These are phyloP conservation scores for Ectemnius lituratus DNA, from an alignment of 2,888 invertebrate genomes.

Conservation along the genomic window DNA sequence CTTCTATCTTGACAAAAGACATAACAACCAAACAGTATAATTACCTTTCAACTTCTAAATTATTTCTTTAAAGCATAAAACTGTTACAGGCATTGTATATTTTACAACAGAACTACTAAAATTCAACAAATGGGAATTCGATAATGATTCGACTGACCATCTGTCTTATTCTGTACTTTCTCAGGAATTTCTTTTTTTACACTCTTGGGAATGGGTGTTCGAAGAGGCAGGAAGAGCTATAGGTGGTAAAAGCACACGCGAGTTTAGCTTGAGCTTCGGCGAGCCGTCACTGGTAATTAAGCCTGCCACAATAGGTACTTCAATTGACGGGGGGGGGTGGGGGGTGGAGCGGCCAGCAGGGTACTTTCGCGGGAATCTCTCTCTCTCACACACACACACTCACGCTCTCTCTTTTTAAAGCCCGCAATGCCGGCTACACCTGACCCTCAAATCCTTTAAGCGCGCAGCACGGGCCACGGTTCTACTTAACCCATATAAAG, in stretches of 20 bases:
- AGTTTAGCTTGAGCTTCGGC: constrained; percentile 34
- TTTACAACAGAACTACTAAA: no score
- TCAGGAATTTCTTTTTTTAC: no score
- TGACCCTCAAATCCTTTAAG: constrained; percentile 65
- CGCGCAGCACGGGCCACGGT: constrained; percentile 57
- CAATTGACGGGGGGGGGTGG: constrained; percentile 29
- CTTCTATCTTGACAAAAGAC: no score
- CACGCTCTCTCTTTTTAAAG: constrained; percentile 43
- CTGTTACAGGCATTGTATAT: no score
- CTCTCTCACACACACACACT: neutral
- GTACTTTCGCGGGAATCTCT: constrained; percentile 25
- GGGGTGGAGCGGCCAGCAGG: constrained; percentile 1
- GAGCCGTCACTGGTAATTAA: constrained; percentile 50
- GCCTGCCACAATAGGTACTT: constrained; percentile 42
- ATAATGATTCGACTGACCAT: no score
- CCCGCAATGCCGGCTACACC: constrained; percentile 54
- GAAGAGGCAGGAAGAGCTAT: constrained; percentile 1
- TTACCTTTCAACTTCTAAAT: no score
- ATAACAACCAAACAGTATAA: no score
- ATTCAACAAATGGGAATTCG: no score
- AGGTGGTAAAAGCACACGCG: constrained; percentile 10
- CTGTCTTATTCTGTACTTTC: no score
- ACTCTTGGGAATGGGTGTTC: no score
- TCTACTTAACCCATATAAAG: constrained; percentile 68
- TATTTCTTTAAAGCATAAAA: no score